Percentiles rank a stretch among this genome's conserved stretches.
Evolutionary conservation across 2,888 invertebrate species (phyloP).

Genomic region (Hyalella azteca): DNA sequence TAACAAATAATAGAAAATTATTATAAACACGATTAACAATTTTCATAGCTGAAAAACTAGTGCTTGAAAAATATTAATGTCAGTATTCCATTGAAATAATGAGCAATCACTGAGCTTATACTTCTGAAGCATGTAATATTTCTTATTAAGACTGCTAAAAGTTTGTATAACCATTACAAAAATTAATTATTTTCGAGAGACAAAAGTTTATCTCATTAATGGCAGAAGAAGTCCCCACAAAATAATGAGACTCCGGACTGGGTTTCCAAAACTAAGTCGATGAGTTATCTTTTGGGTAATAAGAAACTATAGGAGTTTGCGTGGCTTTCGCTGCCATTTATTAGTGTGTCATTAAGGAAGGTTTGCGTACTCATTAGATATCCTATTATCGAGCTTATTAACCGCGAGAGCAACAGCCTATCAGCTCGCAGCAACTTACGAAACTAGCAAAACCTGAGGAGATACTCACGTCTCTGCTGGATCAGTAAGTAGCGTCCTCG

Average conservation of each 20-base stretch:
- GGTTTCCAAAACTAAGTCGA: neutral
- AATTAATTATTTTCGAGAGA: constrained; percentile 4
- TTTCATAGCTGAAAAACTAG: no score
- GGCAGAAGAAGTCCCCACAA: neutral
- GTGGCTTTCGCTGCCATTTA: constrained; percentile 17
- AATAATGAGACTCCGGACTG: neutral
- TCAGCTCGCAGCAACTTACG: neutral
- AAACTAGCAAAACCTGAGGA: no score
- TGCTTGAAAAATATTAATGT: no score
- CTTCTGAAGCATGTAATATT: neutral
- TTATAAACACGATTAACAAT: no score
- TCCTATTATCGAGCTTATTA: constrained; percentile 29
- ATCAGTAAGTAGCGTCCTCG: no score
- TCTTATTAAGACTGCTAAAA: neutral
- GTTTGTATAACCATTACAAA: neutral
- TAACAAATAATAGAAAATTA: no score
- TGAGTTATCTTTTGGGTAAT: constrained; percentile 22
- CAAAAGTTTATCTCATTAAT: constrained; percentile 27
- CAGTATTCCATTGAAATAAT: no score
- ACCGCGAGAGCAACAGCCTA: neutral
- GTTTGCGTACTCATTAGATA: constrained; percentile 29
- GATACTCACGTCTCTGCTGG: no score
- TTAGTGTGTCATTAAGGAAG: constrained; percentile 32
- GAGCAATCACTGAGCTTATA: neutral
- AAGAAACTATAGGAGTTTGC: constrained; percentile 30